These are phyloP conservation scores for Anthophora plumipes DNA, from an alignment of 2,888 invertebrate species.

Conservation along the genomic window DNA sequence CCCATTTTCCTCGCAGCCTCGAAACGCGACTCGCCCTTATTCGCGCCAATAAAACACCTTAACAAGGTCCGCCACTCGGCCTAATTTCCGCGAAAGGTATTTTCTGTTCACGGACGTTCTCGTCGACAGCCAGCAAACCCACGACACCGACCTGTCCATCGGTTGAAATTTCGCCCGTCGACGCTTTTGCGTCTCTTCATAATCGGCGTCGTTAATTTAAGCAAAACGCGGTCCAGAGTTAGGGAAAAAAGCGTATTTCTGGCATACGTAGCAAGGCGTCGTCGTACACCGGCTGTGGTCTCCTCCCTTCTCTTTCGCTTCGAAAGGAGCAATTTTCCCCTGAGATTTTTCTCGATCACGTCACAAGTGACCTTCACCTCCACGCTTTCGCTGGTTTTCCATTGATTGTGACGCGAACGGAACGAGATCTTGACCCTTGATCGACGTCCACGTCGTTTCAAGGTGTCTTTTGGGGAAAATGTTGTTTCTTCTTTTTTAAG, in stretches of 20 bases:
- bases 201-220: constrained; percentile 2
- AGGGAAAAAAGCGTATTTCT: constrained; percentile 7
- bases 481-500: too few species aligned
- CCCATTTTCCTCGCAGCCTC: constrained; percentile 18
- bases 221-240: too few species aligned
- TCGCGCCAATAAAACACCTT: constrained; percentile 51
- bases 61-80: constrained; percentile 58
- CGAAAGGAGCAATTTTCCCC: constrained; percentile 25
- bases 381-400: constrained; percentile 42
- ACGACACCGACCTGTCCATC: not conserved
- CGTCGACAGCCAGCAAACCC: not conserved
- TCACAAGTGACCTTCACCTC: constrained; percentile 44
- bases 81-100: constrained; percentile 59
- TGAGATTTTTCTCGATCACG: constrained; percentile 39
- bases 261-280: not conserved
- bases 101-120: constrained; percentile 48
- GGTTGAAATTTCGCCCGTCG: constrained; percentile 15
- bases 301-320: not conserved
- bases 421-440: constrained; percentile 35
- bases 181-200: constrained; percentile 3
- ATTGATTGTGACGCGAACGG: constrained; percentile 37
- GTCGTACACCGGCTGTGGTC: not conserved
- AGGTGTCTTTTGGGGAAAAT: too few species aligned
- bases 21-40: constrained; percentile 51
- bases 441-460: not conserved